phyloP scores from a whole-genome alignment of 2,797 vertebrate genomes.

The Rhabdomys pumilio region DNA sequence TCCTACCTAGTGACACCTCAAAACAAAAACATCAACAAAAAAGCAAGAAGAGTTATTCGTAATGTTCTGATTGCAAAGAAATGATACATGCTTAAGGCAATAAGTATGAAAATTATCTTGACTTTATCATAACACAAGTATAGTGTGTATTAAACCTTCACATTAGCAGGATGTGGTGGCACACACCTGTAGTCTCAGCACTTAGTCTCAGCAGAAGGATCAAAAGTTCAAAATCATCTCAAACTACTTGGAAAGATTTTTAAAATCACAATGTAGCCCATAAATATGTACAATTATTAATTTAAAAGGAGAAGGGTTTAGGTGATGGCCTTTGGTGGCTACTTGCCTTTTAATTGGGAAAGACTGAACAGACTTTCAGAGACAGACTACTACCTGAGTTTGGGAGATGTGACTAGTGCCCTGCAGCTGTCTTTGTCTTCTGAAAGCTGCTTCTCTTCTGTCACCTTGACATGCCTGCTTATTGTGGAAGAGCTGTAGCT shows the following conservation, averaged over 20 bases:
- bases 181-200: neutral
- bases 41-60: neutral
- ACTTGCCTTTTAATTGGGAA: conserved; percentile 25
- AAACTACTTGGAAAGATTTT: neutral
- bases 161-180: neutral
- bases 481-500: neutral
- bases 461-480: conserved; percentile 19
- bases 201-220: neutral
- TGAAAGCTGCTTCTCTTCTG: conserved; percentile 42
- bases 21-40: neutral
- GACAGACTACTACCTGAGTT: conserved; percentile 38
- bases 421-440: conserved; percentile 18
- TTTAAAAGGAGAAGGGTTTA: neutral
- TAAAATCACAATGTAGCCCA: neutral
- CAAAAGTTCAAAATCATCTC: neutral
- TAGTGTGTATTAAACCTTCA: neutral
- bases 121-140: neutral
- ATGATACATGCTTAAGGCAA: neutral
- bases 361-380: neutral
- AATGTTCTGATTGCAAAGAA: neutral
- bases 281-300: neutral
- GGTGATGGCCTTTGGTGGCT: neutral
- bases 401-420: neutral
- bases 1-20: neutral
- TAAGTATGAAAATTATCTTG: neutral